A percentile compares a stretch with the other conserved stretches of the same genome.
Conservation (phyloP, 2,113 vertebrate species). For the Cyanoderma ruficeps region DNA sequence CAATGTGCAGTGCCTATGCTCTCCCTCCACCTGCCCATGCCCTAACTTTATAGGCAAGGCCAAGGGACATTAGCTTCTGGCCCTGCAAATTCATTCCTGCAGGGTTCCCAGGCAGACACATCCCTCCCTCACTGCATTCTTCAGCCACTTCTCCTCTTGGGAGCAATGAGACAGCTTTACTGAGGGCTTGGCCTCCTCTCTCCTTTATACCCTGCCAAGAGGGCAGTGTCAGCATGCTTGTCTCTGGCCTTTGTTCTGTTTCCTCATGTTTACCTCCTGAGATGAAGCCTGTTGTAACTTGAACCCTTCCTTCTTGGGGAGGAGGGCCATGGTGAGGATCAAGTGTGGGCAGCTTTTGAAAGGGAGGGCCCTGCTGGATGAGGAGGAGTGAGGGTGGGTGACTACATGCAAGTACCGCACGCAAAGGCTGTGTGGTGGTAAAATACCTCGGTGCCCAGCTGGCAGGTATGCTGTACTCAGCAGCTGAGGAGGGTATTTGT, state of each 20-base stretch:
- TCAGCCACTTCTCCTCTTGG: neutral
- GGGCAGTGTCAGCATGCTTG: neutral
- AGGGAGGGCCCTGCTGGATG: neutral
- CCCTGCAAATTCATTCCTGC: neutral
- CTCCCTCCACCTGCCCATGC: neutral
- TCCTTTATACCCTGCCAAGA: neutral
- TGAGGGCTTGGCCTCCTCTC: neutral
- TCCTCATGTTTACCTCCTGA: neutral
- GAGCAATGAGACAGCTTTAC: neutral
- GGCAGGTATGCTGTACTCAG: neutral
- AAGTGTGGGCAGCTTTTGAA: neutral
- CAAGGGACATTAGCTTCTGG: neutral
- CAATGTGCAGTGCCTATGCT: accelerated
- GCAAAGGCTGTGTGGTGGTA: neutral
- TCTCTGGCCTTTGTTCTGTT: neutral
- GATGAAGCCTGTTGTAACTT: neutral
- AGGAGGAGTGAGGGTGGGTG: neutral
- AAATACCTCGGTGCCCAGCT: neutral
- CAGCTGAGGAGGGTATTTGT: neutral
- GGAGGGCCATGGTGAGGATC: neutral
- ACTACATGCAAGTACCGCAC: neutral
- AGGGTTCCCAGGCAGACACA: neutral
- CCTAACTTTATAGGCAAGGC: neutral
- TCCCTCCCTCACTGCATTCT: neutral
- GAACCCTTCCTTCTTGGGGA: neutral